Base-by-base conservation (phyloP, 2,797 vertebrate species). In the Enteromius viviparus region DNA sequence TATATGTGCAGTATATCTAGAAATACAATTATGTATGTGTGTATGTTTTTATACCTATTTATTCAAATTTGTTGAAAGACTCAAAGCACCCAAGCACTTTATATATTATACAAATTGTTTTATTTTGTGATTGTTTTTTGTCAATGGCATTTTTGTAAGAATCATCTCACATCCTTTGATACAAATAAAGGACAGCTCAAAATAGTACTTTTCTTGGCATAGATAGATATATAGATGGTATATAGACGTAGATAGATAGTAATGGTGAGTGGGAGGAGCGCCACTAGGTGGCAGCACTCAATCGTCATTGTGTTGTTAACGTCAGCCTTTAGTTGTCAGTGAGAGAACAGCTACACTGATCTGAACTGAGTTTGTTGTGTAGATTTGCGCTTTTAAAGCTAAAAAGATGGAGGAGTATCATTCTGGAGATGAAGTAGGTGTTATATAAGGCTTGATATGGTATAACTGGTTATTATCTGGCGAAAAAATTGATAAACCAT, bases 361-460 rank as follows among this genome's bases (percentile, higher is more conserved):
- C 64, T 62, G 10, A 21, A 1, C 23, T n/a, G 32, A 47, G 26
- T 62, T 60, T 70, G 8, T 68, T 60, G 26, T 42, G 29, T 17
- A 21, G 12, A 19, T 71, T 45, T 64, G 64, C 40, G 4, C 2
- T 55, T 26, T 84, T 83, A 32, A 58, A 4, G 45, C 17, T 60
- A 49, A 80, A 51, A 88, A 60, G 6, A 95, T 94, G 93, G 94
- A 94, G 70, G 93, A 94, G 21, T 94, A 87, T 79, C 91, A 92
- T 0, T 88, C 90, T 81, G 87, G 91, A 49, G 93, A 88, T 47
- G 94, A 94, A 92, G 94, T 95, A 85, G 10, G 60, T 78, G 75
- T 32, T 15, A 64, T 37, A 23, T 78, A 9, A 53, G 23, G 5
- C 37, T 26, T 12, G 0, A 21, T 12, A 70, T 23, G 34, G 15